phyloP scores from a whole-genome alignment of 2,113 vertebrate species.

The Oryctolagus cuniculus region mOryCun1.1 NC_091448.1:32023501-32024000 shows the following conservation, averaged over 20 bases:
- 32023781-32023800: conserved; percentile 84
- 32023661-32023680: conserved; percentile 45
- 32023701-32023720: conserved; percentile 57
- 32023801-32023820: conserved; percentile 83
- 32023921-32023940: conserved; percentile 94
- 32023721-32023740: conserved; percentile 79
- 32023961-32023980: conserved; percentile 96
- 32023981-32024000: conserved; percentile 94
- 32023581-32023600: background rate
- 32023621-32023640: background rate
- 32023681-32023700: conserved; percentile 51
- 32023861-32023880: conserved; percentile 91
- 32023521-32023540: background rate
- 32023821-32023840: conserved; percentile 88
- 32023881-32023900: conserved; percentile 95
- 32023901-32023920: conserved; percentile 94
- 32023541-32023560: background rate
- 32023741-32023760: background rate
- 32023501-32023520: background rate
- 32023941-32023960: conserved; percentile 97
- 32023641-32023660: conserved; percentile 19
- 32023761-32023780: conserved; percentile 84
- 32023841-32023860: conserved; percentile 86
- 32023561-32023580: background rate
- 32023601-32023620: conserved; percentile 18